These are phyloP conservation scores for Cynoglossus semilaevis DNA, from an alignment of 2,113 vertebrate species.

Conservation along the genomic window DNA sequence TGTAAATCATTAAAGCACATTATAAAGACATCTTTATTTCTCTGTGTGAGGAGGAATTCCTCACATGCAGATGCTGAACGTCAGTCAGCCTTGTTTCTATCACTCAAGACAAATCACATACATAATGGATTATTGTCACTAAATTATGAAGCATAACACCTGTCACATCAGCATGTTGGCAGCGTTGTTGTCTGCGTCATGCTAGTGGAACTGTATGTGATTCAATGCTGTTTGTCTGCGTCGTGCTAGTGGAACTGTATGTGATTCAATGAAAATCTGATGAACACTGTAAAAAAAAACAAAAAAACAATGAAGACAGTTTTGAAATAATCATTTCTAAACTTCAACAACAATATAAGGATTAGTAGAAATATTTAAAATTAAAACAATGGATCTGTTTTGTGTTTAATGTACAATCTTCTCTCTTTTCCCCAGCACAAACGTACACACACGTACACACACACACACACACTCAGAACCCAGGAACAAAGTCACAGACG, in stretches of 20 bases:
- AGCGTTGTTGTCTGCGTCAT: slow-evolving; percentile 31
- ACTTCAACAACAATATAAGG: too few relatives aligned
- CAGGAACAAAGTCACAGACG: slow-evolving; percentile 17
- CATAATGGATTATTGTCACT: slow-evolving; percentile 60
- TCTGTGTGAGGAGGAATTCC: too few relatives aligned
- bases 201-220: slow-evolving; percentile 13
- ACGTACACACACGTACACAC: background rate
- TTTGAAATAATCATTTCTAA: background rate
- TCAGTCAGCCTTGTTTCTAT: slow-evolving; percentile 37
- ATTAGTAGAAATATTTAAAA: too few relatives aligned
- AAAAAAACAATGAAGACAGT: too few relatives aligned
- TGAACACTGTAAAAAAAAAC: too few relatives aligned
- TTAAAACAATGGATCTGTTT: too few relatives aligned
- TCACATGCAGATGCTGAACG: too few relatives aligned
- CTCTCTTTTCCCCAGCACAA: background rate
- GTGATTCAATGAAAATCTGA: slow-evolving; percentile 11
- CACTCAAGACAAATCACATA: slow-evolving; percentile 54
- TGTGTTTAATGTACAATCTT: too few relatives aligned
- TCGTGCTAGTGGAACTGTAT: slow-evolving; percentile 18
- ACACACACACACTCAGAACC: slow-evolving; percentile 6
- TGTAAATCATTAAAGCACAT: too few relatives aligned
- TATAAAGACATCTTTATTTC: too few relatives aligned
- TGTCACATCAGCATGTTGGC: slow-evolving; percentile 42
- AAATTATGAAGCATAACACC: slow-evolving; percentile 65
- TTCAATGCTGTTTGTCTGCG: slow-evolving; percentile 24